Evolutionary conservation across 2,797 vertebrate species (phyloP).

Genomic region (Hippopotamyrus pictus): DNA sequence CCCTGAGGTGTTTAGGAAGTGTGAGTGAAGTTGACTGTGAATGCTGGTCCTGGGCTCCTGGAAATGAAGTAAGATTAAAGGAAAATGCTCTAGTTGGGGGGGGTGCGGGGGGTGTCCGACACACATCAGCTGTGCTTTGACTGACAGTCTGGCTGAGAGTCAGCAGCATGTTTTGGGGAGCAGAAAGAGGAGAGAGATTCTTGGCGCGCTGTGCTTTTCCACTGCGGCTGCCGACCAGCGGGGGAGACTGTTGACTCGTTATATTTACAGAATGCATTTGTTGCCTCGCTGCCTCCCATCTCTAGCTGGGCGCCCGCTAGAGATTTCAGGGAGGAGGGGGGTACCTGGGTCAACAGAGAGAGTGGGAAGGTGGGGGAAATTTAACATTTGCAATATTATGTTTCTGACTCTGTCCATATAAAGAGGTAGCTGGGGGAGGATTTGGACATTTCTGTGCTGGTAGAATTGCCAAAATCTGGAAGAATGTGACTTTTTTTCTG

Average conservation of each 20-base stretch:
- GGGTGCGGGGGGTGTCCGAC: slow-evolving; percentile 18
- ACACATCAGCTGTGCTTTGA: slow-evolving; percentile 27
- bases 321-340: background rate
- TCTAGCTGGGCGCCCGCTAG: background rate
- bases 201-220: background rate
- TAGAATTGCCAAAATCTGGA: background rate
- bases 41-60: slow-evolving; percentile 10
- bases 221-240: background rate
- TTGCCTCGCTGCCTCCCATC: background rate
- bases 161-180: background rate
- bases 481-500: background rate
- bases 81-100: slow-evolving; percentile 9
- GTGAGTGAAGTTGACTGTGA: background rate
- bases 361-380: slow-evolving; percentile 41
- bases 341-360: slow-evolving; percentile 5
- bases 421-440: slow-evolving; percentile 34
- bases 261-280: slow-evolving; percentile 2
- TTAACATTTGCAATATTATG: slow-evolving; percentile 60
- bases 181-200: background rate
- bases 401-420: slow-evolving; percentile 51
- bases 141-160: slow-evolving; percentile 28
- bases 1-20: slow-evolving; percentile 28
- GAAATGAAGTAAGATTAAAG: slow-evolving; percentile 30
- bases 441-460: background rate
- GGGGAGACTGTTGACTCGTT: background rate